These are phyloP conservation scores for Diarsia dahlii DNA, from an alignment of 2,888 invertebrate species.

Conservation along the genomic window DNA sequence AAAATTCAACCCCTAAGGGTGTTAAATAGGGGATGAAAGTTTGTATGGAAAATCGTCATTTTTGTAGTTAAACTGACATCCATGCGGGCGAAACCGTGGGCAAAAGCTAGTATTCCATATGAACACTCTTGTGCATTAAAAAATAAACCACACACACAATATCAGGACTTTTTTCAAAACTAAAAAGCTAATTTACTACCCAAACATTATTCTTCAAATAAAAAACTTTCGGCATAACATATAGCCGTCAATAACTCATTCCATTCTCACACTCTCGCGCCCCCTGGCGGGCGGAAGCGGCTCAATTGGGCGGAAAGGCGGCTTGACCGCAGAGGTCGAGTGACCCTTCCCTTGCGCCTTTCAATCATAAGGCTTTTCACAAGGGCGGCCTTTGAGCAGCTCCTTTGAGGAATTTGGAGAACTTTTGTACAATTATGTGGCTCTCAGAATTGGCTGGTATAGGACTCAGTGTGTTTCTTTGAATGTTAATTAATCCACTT, in stretches of 20 bases:
- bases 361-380: conserved; percentile 80
- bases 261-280: conserved; percentile 62
- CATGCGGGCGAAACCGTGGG: too few relatives aligned
- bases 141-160: too few relatives aligned
- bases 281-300: conserved; percentile 66
- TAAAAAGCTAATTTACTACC: conserved; percentile 58
- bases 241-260: conserved; percentile 66
- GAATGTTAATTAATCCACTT: conserved; percentile 36
- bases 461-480: conserved; percentile 40
- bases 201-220: conserved; percentile 52
- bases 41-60: too few relatives aligned
- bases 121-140: not conserved
- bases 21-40: too few relatives aligned
- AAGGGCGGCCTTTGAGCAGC: conserved; percentile 73
- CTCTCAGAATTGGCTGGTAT: conserved; percentile 56
- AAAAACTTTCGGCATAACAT: conserved; percentile 53
- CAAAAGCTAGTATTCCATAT: not conserved
- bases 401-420: conserved; percentile 71
- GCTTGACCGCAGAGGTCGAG: conserved; percentile 86
- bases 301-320: conserved; percentile 86
- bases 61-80: too few relatives aligned
- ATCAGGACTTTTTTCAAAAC: not conserved
- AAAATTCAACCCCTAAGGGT: too few relatives aligned
- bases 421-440: conserved; percentile 65
- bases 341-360: conserved; percentile 85